Base-by-base conservation (phyloP, 2,113 vertebrate genomes). In the Grantiella picta region DNA sequence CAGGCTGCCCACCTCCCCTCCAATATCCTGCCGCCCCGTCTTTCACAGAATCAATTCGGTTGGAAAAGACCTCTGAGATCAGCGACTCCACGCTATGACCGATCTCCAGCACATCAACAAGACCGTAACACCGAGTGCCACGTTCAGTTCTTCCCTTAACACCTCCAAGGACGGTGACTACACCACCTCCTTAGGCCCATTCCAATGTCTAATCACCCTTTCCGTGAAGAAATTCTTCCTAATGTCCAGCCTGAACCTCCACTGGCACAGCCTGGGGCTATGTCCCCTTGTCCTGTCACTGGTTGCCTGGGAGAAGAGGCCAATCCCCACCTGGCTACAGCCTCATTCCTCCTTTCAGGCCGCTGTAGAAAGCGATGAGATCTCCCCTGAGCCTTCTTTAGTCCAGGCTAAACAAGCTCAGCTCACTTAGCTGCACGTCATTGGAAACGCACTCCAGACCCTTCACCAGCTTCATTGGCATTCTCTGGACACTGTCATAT, bases 1-100 rank as follows among this genome's bases (percentile, higher is more conserved):
- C 42, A 1, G 28, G 8, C 12, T 27, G 57, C 15, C 3, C 50
- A 0, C 3, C 22, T 47, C 6, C 7, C 11, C 6, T 7, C 12
- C 24, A 1, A 2, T 15, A 10, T 21, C 10, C 33, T 16, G 40
- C 6, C 4, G 12, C 17, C 17, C 10, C 8, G 8, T 20, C 4
- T 18, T 3, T 24, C 49, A 12, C 36, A 10, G 36, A 24, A 20
- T 33, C 19, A 16, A 5, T 22, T 1, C 7, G 50, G 31, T 1
- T 57, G 59, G 68, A 23, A 65, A 72, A 57, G 18, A 42, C 18
- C 10, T 50, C 59, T 18, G 42, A 27, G 42, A 2, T 33, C 35
- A 31, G 42, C 21, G 12, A 72, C 42, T 49, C 18, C 42, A 31
- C 27, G 7, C 27, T 40, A 3, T 7, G 57, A 12, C 35, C 6